Evolutionary conservation across 2,113 vertebrate genomes (phyloP).

Genomic region (Thunnus maccoyii): DNA sequence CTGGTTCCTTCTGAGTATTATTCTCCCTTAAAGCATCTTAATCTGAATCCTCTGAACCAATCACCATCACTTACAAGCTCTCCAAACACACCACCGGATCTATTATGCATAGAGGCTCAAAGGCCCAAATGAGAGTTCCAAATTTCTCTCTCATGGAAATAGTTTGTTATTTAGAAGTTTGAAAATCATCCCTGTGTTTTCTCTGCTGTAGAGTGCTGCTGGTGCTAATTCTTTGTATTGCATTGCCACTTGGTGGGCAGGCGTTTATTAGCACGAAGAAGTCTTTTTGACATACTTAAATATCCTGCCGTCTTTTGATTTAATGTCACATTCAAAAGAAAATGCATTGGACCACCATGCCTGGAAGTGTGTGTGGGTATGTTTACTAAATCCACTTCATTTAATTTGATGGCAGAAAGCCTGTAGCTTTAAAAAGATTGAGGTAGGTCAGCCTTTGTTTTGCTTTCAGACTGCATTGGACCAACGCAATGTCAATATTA

Average conservation of each 20-base stretch:
- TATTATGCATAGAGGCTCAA: constrained; percentile 30
- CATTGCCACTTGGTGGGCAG: not conserved
- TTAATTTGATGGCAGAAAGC: not conserved
- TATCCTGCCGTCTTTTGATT: not conserved
- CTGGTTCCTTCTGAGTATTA: not conserved
- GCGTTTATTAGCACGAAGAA: not conserved
- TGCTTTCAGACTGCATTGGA: too few species aligned
- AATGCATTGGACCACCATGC: not conserved
- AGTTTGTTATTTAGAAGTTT: constrained; percentile 33
- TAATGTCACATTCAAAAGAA: not conserved
- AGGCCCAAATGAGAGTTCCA: constrained; percentile 1
- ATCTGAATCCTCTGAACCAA: constrained; percentile 23
- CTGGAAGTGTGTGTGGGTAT: not conserved
- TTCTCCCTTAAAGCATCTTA: constrained; percentile 11
- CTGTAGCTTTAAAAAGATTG: too few species aligned
- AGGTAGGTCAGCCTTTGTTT: too few species aligned
- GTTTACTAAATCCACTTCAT: not conserved
- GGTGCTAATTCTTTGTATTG: not conserved
- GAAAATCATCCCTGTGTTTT: constrained; percentile 5
- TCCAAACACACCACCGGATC: constrained; percentile 15
- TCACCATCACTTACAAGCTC: constrained; percentile 20
- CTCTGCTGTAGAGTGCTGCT: not conserved
- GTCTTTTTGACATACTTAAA: constrained; percentile 5
- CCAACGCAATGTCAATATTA: too few species aligned
- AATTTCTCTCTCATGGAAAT: constrained; percentile 26